Evolutionary conservation across 1,140 invertebrate genomes (phyloP), one percentile per base, ranked within the genome.

Genomic region (Aradophagus sp.): DNA sequence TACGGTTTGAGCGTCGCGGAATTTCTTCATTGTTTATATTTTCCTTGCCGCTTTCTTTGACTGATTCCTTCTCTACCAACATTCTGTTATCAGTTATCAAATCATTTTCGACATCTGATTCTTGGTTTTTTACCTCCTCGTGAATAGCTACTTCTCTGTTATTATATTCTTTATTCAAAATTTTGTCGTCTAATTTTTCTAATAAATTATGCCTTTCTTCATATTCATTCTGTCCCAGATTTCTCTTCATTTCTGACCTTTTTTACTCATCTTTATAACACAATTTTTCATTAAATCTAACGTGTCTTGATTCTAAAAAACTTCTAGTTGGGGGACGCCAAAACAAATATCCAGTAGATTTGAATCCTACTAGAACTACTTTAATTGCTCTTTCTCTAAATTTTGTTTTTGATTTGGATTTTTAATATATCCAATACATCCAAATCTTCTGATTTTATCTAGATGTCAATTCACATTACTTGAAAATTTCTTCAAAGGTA

Each of bases 401-500:
- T 31, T 31, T 31, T 31, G 29, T 31, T 31, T 31, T 11, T 31
- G 29, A 5, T 31, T 31, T 31, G 6, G n/a, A 11, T 31, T 10
- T 10, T 31, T 31, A 4, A 41, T 19, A 38, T 53, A 35, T 44
- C 41, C 23, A 55, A 48, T 10, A 23, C 65, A 69, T 8, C 56
- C 56, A 19, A 69, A 69, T 8, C 50, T 20, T 55, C 34, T 53
- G 1, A 68, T 19, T 16, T 58, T 14, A 14, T 19, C 11, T 5
- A 23, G 36, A 12, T 52, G 39, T 27, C 11, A 19, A 45, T 19
- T 35, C 50, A 31, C 47, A 10, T 4, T 47, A 10, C 12, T 39
- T 32, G 0, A 5, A 29, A 20, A 68, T 11, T 36, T 17, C 41
- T 16, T 80, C 53, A 38, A 77, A 69, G 6, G 76, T 65, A 23